phyloP scores from a whole-genome alignment of 2,888 invertebrate genomes.

The Meteorus cinctellus region DNA sequence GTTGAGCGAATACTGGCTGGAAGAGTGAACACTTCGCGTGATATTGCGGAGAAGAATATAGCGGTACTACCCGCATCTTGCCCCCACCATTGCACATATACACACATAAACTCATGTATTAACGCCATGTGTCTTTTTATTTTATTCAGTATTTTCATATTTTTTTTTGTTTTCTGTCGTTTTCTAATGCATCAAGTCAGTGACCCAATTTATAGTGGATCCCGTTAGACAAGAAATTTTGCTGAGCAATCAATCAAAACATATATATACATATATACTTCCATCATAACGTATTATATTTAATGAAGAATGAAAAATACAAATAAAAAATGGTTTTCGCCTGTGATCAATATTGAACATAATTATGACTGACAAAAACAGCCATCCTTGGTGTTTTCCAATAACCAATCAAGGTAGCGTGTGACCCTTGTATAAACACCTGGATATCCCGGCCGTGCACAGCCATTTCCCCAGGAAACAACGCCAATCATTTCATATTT shows the following conservation, averaged over 20 bases:
- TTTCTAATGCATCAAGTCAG: slow-evolving; percentile 52
- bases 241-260: neutral
- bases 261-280: neutral
- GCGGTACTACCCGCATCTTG: slow-evolving; percentile 65
- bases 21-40: slow-evolving; percentile 37
- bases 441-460: slow-evolving; percentile 88
- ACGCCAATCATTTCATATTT: slow-evolving; percentile 88
- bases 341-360: slow-evolving; percentile 70
- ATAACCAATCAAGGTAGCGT: slow-evolving; percentile 88
- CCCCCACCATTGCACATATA: slow-evolving; percentile 33
- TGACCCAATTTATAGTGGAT: slow-evolving; percentile 53
- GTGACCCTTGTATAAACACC: slow-evolving; percentile 90
- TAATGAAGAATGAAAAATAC: slow-evolving; percentile 5
- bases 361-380: slow-evolving; percentile 80
- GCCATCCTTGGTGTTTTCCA: slow-evolving; percentile 84
- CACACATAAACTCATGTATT: slow-evolving; percentile 31
- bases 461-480: slow-evolving; percentile 93
- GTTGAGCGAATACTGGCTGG: slow-evolving; percentile 50
- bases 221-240: slow-evolving; percentile 57
- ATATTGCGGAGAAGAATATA: slow-evolving; percentile 48
- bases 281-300: neutral
- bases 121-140: slow-evolving; percentile 14
- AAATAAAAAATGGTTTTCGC: neutral
- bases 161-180: neutral
- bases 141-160: neutral